Evolutionary conservation across 2,797 vertebrate species (phyloP), one percentile per base, ranked within the genome.

Genomic region (Muraenolepis orangiensis): DNA sequence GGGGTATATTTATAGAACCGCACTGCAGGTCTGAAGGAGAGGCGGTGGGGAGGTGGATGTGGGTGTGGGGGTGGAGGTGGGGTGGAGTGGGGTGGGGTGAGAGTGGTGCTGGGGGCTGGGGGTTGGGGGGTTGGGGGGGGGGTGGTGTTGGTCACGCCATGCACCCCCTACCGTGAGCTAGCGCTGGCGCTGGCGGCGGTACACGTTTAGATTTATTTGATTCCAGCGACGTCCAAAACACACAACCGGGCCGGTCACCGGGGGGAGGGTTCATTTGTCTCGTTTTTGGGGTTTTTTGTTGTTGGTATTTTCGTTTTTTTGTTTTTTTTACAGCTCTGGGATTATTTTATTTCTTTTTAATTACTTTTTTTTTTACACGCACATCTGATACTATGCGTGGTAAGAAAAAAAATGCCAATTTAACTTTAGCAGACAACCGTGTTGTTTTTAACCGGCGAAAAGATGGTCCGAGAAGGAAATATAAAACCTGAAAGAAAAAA

Each of bases 301-400:
- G n/a, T n/a, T n/a, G n/a, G n/a, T 69, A 68, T 30, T 32, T 70
- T n/a, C n/a, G 18, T 34, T 16, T 12, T 71, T 18, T 36, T 26
- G 13, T 23, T 70, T 51, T 46, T 42, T 29, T 71, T 10, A 29
- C 40, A 29, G 8, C 40, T 28, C 70, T 29, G 42, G 42, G 34
- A 28, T 32, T 26, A 6, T 30, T 71, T 28, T 38, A 0, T 36
- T 16, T 14, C 26, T 4, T 12, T 28, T 34, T 57, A 6, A 66
- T 3, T 14, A 30, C 16, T n/a, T 28, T 16, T 64, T 36, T 66
- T 64, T 46, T 72, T n/a, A 38, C 38, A 14, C 14, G 31, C 57
- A 72, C 71, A 72, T 72, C 28, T 30, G 57, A 72, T 66, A 72
- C 12, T 16, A 32, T 18, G 32, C 18, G 18, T 31, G 14, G 57